Conservation (phyloP, 2,113 vertebrate genomes). For the Microcebus jonahi region DNA sequence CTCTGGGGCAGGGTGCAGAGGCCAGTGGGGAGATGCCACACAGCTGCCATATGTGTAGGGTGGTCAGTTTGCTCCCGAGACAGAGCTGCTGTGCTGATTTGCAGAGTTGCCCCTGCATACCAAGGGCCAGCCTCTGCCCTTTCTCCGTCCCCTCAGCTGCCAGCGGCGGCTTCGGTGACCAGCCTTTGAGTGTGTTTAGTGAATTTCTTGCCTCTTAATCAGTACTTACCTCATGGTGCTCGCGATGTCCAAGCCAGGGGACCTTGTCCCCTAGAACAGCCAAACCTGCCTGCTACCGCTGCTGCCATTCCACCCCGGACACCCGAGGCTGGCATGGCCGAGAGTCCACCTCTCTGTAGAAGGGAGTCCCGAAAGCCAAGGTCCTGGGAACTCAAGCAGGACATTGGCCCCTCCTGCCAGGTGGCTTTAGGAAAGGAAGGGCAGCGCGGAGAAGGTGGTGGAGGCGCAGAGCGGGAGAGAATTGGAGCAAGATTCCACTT, state of each 20-base stretch:
- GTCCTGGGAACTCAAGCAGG: not conserved
- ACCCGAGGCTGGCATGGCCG: not conserved
- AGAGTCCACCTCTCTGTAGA: not conserved
- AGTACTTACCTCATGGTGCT: rapidly evolving
- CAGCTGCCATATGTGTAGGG: rapidly evolving
- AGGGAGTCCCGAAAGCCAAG: not conserved
- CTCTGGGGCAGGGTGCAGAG: not conserved
- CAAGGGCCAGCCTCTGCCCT: not conserved
- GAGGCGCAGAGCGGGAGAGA: not conserved
- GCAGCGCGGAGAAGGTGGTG: rapidly evolving
- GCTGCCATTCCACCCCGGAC: not conserved
- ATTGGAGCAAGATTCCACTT: not conserved
- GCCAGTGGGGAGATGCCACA: not conserved
- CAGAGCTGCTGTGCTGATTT: not conserved
- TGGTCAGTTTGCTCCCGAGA: not conserved
- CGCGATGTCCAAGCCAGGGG: not conserved
- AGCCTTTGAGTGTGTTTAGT: not conserved
- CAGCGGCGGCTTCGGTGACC: not conserved
- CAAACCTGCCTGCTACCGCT: not conserved
- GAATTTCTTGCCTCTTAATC: not conserved
- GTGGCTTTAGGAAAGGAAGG: not conserved
- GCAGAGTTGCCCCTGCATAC: not conserved
- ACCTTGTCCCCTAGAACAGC: not conserved
- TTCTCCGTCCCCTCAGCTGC: not conserved
- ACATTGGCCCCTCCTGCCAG: not conserved